These are phyloP conservation scores for Fragum sueziense DNA, from an alignment of 2,888 invertebrate species.

Conservation along the genomic window DNA sequence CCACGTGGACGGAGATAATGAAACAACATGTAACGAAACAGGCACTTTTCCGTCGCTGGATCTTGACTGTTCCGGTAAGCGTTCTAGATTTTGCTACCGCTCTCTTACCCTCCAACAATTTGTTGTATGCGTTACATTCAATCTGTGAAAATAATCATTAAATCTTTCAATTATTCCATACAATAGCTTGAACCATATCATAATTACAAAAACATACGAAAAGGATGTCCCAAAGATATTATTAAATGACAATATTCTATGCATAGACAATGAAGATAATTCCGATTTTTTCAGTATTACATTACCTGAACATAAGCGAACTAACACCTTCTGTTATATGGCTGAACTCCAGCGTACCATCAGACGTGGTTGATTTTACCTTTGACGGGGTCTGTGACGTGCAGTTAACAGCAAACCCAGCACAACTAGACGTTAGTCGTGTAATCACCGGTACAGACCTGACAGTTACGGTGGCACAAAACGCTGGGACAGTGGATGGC, in stretches of 20 bases:
- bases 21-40: constrained; percentile 51
- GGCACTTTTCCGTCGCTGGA: constrained; percentile 50
- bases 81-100: too few relatives aligned
- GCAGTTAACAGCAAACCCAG: constrained; percentile 19
- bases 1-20: constrained; percentile 39
- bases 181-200: too few relatives aligned
- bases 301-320: constrained; percentile 21
- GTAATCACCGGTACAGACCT: constrained; percentile 15
- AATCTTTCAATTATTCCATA: too few relatives aligned
- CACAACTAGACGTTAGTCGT: constrained; percentile 7
- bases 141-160: too few relatives aligned
- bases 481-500: neutral
- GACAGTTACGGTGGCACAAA: constrained; percentile 32
- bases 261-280: too few relatives aligned
- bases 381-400: constrained; percentile 53
- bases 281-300: constrained; percentile 41
- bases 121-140: too few relatives aligned
- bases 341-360: constrained; percentile 37
- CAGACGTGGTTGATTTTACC: constrained; percentile 20
- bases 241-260: too few relatives aligned
- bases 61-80: constrained; percentile 56
- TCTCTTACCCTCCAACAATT: too few relatives aligned
- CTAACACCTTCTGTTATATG: constrained; percentile 37
- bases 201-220: too few relatives aligned
- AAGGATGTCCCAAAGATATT: too few relatives aligned